Evolutionary conservation across 2,797 vertebrate species (phyloP).

Genomic region (Hydrolagus colliei): DNA sequence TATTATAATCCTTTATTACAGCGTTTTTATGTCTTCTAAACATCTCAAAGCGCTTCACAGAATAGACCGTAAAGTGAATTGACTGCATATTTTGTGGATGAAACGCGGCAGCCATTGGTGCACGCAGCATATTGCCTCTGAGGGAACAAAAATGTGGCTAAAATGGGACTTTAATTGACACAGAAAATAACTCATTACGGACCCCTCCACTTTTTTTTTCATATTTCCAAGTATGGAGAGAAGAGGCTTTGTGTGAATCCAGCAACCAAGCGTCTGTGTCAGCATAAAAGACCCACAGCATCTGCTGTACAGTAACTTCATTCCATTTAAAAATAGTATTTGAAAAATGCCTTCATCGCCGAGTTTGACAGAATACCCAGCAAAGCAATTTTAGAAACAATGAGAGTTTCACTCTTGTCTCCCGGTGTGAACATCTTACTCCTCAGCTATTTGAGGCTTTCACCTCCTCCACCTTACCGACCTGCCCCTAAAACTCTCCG

Average conservation of each 20-base stretch:
- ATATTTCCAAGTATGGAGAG: background rate
- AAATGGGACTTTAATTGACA: background rate
- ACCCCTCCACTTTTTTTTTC: background rate
- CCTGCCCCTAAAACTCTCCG: too few species aligned
- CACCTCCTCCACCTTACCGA: too few species aligned
- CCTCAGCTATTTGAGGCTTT: too few species aligned
- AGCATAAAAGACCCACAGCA: background rate
- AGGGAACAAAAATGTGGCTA: background rate
- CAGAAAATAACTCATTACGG: background rate
- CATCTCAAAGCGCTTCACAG: too few species aligned
- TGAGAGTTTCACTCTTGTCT: background rate
- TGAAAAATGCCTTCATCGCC: background rate
- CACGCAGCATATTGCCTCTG: background rate
- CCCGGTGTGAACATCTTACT: background rate
- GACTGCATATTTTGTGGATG: too few species aligned
- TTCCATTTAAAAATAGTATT: background rate
- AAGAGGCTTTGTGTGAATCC: background rate
- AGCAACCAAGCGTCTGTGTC: background rate
- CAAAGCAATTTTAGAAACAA: slow-evolving; percentile 3
- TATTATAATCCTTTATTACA: too few species aligned
- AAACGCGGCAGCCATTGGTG: too few species aligned
- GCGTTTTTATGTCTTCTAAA: too few species aligned
- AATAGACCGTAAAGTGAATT: too few species aligned
- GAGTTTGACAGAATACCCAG: background rate
- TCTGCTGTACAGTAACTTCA: background rate